Evolutionary conservation across 2,888 invertebrate genomes (phyloP), one percentile per base, ranked within the genome.

Genomic region (Pocota personata): DNA sequence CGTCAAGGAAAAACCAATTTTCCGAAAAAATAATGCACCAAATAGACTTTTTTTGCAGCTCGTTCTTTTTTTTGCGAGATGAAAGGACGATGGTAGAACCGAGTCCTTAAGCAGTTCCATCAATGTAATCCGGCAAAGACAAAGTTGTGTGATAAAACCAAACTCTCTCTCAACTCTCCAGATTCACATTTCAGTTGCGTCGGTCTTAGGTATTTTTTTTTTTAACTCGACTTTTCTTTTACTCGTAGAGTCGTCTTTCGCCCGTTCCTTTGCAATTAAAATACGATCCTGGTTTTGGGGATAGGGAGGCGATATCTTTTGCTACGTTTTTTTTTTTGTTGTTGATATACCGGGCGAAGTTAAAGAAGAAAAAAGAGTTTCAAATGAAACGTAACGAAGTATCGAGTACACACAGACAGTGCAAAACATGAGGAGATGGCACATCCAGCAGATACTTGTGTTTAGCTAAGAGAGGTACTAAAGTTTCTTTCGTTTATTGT

Each of bases 101-200:
- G 24, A 60, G 40, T 75, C 69, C 66, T 80, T 79, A 82, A 86
- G 82, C 71, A 76, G 82, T 87, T 77, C 50, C 82, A 73, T 77
- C 82, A 87, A 78, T 82, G 87, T 82, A 73, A 82, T 82, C 82
- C 82, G 57, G 69, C 50, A 64, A 77, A 77, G 82, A 78, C 87
- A 77, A 87, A 87, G 82, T 87, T 87, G 77, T 73, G 77, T 64
- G 77, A 87, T 87, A 87, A 87, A 87, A 82, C 48, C 58, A 60
- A 87, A 67, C 72, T 77, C 71, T 60, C 76, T 62, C 40, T 75
- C 79, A 79, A 67, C 79, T 71, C 83, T 86, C 72, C 55, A 77
- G 71, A 77, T 86, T 82, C 86, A 52, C 82, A 86, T 82, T 82
- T 64, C 67, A 71, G 82, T 67, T 73, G 35, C 40, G 64, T 50